Evolutionary conservation across 2,888 invertebrate genomes (phyloP), one percentile per base, ranked within the genome.

Genomic region (Stenotaenia linearis): DNA sequence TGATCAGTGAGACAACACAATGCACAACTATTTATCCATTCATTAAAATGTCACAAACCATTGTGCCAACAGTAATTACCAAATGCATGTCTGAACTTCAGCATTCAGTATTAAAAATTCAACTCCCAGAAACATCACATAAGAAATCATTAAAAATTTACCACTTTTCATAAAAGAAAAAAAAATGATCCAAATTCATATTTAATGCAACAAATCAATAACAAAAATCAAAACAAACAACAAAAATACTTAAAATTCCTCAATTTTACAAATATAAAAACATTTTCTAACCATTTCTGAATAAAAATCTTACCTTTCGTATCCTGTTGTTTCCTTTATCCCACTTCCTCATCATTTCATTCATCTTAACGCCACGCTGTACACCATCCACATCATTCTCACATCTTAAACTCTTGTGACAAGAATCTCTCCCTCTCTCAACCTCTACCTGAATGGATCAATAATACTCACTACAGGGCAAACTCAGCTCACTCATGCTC

Each of bases 401-500:
- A 69, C 69, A 69, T 69, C 69, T 69, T 69, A 69, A 69, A 69
- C 69, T 69, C 69, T 69, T 69, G 15, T 69, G 69, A 69, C 69
- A 69, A 69, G 69, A 69, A 69, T 69, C 69, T 69, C 50, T 50
- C 50, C 50, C 50, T n/a, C 21, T 18, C 25, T 23, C 69, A 69
- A 69, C 69, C 23, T 69, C 5, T 28, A 69, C 69, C 69, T 69
- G 85, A 84, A 77, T 85, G 88, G 79, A 84, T 86, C 61, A 84
- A 85, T 61, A 86, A 81, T 85, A 90, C 88, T 84, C 90, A 88
- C 81, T 91, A 88, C 84, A 90, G 87, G 83, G 88, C 91, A 81
- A 91, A 91, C 9, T 91, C 92, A 82, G 86, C 90, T 18, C 88
- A 88, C 1, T 89, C 94, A 69, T 69, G 25, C 69, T 28, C 69